Percentiles rank a stretch among this genome's conserved stretches.
Evolutionary conservation across 2,113 vertebrate genomes (phyloP).

Genomic region (Bufo bufo): DNA sequence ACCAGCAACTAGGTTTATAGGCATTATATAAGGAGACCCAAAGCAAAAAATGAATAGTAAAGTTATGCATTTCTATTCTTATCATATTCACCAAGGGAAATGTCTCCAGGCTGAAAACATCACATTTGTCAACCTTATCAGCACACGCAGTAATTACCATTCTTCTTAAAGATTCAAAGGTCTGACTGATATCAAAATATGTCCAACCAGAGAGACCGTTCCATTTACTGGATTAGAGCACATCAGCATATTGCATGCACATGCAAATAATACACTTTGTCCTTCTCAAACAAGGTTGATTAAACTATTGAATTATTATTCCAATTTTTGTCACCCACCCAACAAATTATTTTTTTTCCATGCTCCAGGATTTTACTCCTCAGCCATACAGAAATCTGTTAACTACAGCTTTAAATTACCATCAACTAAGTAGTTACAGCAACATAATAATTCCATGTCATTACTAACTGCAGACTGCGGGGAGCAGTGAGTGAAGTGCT

Average conservation of each 20-base stretch:
- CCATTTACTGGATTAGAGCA: conserved; percentile 28
- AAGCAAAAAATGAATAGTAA: background rate
- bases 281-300: conserved; percentile 34
- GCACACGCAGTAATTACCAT: background rate
- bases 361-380: background rate
- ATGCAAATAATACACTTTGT: conserved; percentile 15
- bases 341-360: background rate
- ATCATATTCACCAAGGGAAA: background rate
- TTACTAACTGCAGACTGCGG: background rate
- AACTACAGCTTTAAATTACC: background rate
- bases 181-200: conserved; percentile 19
- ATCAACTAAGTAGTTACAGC: background rate
- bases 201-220: conserved; percentile 22
- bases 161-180: conserved; percentile 27
- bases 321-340: background rate
- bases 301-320: conserved; percentile 29
- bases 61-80: too few relatives aligned
- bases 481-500: too few relatives aligned
- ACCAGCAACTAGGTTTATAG: too few relatives aligned
- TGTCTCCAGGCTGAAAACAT: background rate
- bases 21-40: background rate
- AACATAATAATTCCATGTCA: background rate
- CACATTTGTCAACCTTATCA: conserved; percentile 13
- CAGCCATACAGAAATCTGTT: background rate
- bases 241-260: conserved; percentile 36